Evolutionary conservation across 2,888 invertebrate genomes (phyloP).

Genomic region (Eupeodes latifasciatus): DNA sequence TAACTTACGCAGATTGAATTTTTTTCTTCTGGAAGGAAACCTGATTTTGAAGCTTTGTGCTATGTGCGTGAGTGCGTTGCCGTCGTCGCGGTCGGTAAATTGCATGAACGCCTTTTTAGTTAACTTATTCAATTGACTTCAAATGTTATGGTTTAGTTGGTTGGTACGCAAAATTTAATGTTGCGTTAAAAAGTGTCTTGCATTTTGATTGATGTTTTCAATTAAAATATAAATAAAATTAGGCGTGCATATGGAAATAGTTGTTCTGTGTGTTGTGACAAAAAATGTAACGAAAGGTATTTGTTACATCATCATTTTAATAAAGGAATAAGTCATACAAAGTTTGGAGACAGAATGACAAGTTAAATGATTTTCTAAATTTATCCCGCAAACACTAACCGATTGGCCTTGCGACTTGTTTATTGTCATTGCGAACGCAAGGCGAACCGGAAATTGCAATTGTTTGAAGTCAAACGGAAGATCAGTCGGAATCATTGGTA

Average conservation of each 20-base stretch:
- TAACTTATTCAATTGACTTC: constrained; percentile 33
- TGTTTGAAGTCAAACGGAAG: too few relatives aligned
- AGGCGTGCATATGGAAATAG: constrained; percentile 47
- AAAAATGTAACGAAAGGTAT: constrained; percentile 23
- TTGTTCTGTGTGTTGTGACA: constrained; percentile 28
- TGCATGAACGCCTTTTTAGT: constrained; percentile 36
- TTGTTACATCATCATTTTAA: not conserved
- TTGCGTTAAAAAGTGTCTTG: constrained; percentile 30
- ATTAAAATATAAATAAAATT: constrained; percentile 46
- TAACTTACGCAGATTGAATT: constrained; percentile 49
- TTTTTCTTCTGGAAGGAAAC: not conserved
- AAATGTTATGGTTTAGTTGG: not conserved
- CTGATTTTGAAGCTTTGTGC: not conserved
- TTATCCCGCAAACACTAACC: too few relatives aligned
- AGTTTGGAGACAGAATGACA: too few relatives aligned
- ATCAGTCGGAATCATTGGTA: too few relatives aligned
- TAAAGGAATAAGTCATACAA: not conserved
- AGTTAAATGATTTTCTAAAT: too few relatives aligned
- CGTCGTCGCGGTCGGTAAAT: not conserved
- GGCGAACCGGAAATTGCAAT: too few relatives aligned
- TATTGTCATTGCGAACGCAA: too few relatives aligned
- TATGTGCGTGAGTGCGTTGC: too few relatives aligned
- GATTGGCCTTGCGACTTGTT: too few relatives aligned
- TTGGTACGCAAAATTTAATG: constrained; percentile 22
- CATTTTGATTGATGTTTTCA: constrained; percentile 63